Evolutionary conservation across 2,113 vertebrate genomes (phyloP), one percentile per base, ranked within the genome.

Genomic region (Callopanchax toddi): DNA sequence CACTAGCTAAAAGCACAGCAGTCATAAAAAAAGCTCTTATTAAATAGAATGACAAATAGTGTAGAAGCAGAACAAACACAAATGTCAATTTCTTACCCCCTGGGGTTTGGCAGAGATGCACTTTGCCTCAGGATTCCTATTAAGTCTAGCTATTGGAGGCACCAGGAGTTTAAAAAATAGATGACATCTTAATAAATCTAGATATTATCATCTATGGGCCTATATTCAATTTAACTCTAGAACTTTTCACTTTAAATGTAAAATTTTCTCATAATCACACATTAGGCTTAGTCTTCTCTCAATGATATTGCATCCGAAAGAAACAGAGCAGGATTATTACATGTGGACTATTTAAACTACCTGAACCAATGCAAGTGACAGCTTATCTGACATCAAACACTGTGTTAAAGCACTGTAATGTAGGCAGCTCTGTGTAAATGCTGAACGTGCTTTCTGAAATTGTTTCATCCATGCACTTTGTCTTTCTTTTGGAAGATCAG

Each of bases 11-110:
- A 68, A 64, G 23, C 13, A 8, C 8, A 42, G 26, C 37, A 23
- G 34, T 1, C 39, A 39, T 37, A 39, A 61, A 71, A 62, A 60
- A 44, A 44, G 34, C 32, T 56, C 42, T 59, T 46, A 60, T n/a
- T n/a, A 10, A 51, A 54, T 34, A 60, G 22, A 59, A 34, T 61
- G 36, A 60, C 40, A 67, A 67, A 67, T 36, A 39, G 51, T 60
- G 34, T 29, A 23, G 25, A 29, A 1, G 6, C 20, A 54, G 10
- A 54, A 0, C 69, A 70, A 70, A 63, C 52, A 54, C 29, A 70
- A 45, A 15, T 46, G 39, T 57, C 53, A 62, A 51, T 67, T 18
- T 52, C 25, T 51, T 20, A 25, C 21, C 61, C 57, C 36, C 3
- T 22, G 56, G 34, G 72, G 29, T 46, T 59, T 59, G 32, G 40